Evolutionary conservation across 2,113 vertebrate genomes (phyloP).

Genomic region (human): GRCh38 chr6:40443001-40443500

Average conservation of each 20-base stretch:
- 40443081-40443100: background rate
- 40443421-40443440: too few species aligned
- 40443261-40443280: background rate
- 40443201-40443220: background rate
- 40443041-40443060: background rate
- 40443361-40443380: background rate
- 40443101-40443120: fast-evolving
- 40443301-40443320: background rate
- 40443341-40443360: background rate
- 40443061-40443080: background rate
- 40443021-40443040: constrained; percentile 49
- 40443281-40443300: too few species aligned
- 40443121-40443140: background rate
- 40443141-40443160: fast-evolving
- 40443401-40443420: background rate
- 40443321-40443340: background rate
- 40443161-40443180: background rate
- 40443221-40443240: background rate
- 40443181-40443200: background rate
- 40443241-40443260: background rate
- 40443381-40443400: background rate
- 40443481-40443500: background rate
- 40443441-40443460: background rate
- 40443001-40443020: constrained; percentile 25
- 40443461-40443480: background rate